Conservation (phyloP, 23 tunicate genomes). For the Styela plicata region DNA sequence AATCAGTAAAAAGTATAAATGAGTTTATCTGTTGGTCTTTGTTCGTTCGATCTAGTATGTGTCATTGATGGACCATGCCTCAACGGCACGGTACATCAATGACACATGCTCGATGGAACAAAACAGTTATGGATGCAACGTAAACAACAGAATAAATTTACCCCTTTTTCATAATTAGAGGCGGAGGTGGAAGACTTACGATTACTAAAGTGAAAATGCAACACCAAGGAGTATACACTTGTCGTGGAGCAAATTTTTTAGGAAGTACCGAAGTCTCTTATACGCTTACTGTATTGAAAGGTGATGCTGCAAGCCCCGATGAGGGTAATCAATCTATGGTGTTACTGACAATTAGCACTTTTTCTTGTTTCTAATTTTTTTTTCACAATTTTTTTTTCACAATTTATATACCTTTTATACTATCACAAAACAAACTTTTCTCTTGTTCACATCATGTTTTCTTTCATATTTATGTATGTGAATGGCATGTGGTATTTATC, state of each 20-base stretch:
- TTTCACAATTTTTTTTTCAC: too few relatives aligned
- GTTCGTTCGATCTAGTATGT: too few relatives aligned
- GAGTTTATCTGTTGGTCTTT: background rate
- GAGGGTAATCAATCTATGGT: constrained; percentile 1
- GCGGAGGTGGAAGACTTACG: constrained; percentile 25
- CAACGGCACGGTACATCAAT: too few relatives aligned
- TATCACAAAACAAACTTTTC: too few relatives aligned
- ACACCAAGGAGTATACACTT: constrained; percentile 19
- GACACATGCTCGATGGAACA: too few relatives aligned
- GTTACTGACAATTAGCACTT: background rate
- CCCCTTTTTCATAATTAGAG: background rate
- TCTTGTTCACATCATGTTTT: too few relatives aligned
- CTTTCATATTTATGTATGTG: too few relatives aligned
- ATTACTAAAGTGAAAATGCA: constrained; percentile 2
- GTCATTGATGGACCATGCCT: too few relatives aligned
- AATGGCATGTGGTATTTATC: too few relatives aligned
- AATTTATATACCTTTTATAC: too few relatives aligned
- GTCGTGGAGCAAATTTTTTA: constrained; percentile 11
- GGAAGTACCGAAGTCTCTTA: constrained; percentile 8
- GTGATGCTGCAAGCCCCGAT: constrained; percentile 10
- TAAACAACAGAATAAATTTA: too few relatives aligned
- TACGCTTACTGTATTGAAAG: constrained; percentile 25
- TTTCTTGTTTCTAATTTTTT: background rate
- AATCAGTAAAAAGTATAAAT: constrained; percentile 11
- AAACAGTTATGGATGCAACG: too few relatives aligned